These are phyloP conservation scores for Macrochelys suwanniensis DNA, from an alignment of 2,797 vertebrate genomes.

Conservation along the genomic window DNA sequence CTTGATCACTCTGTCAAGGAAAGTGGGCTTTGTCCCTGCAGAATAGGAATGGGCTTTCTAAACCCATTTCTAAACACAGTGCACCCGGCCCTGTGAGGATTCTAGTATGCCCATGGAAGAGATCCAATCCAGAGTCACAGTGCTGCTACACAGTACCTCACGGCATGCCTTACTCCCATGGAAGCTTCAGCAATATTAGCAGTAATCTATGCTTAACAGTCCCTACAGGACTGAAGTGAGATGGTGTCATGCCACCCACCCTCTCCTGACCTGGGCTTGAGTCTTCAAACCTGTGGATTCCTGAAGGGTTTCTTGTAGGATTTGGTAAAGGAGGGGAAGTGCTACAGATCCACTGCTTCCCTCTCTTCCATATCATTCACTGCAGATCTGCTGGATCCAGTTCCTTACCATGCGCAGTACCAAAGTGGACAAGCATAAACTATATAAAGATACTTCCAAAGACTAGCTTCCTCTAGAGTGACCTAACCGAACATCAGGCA, in stretches of 20 bases:
- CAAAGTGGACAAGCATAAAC: not conserved
- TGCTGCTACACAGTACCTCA: accelerated
- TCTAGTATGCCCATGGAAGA: accelerated
- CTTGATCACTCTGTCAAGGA: accelerated
- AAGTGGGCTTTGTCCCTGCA: accelerated
- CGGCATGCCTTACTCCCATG: accelerated
- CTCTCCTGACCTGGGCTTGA: not conserved
- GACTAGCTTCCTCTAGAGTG: not conserved
- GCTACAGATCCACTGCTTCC: not conserved
- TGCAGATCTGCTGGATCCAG: not conserved
- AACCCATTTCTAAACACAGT: too few relatives aligned
- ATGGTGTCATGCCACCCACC: accelerated
- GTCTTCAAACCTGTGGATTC: not conserved
- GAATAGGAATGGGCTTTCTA: not conserved
- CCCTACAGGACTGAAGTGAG: accelerated
- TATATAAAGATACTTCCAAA: not conserved
- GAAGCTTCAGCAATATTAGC: not conserved
- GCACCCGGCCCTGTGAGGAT: not conserved
- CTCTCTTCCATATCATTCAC: not conserved
- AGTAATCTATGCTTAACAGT: accelerated
- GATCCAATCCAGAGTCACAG: accelerated
- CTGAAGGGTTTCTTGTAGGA: not conserved
- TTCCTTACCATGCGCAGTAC: not conserved
- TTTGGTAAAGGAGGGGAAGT: not conserved
- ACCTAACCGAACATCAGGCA: not conserved